phyloP scores from a whole-genome alignment of 2,888 invertebrate genomes.

The Linnaemya vulpina region DNA sequence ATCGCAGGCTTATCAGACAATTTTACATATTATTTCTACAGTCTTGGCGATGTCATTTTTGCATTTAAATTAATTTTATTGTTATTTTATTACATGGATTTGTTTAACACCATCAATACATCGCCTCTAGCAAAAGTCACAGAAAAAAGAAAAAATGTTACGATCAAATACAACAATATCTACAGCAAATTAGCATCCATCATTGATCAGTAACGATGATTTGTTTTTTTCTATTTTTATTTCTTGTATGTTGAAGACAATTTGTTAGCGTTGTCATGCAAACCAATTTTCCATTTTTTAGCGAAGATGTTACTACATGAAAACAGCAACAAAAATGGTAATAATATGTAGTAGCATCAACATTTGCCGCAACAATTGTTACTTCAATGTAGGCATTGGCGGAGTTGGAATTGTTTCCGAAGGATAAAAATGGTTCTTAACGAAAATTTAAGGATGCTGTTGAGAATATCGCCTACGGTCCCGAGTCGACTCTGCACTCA shows the following conservation, averaged over 20 bases:
- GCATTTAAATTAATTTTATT: constrained; percentile 65
- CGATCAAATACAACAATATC: constrained; percentile 11
- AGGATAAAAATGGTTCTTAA: no score
- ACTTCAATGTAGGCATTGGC: background rate
- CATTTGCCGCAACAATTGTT: constrained; percentile 28
- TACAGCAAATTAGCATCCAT: constrained; percentile 48
- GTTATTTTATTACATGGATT: constrained; percentile 64
- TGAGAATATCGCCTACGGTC: no score
- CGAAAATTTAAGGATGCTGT: no score
- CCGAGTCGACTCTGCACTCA: no score
- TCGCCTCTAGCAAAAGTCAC: background rate
- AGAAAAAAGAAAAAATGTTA: constrained; percentile 13
- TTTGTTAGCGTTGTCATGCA: constrained; percentile 44
- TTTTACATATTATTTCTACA: constrained; percentile 20
- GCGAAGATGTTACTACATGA: constrained; percentile 60
- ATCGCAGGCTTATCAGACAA: constrained; percentile 38
- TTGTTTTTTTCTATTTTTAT: no score
- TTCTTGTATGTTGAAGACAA: constrained; percentile 14
- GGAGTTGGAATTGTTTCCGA: background rate
- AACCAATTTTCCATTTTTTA: constrained; percentile 11
- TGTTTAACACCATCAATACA: constrained; percentile 36
- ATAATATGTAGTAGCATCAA: constrained; percentile 25
- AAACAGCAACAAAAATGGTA: constrained; percentile 40
- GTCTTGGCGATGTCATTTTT: constrained; percentile 5
- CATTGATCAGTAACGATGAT: constrained; percentile 71